A percentile compares a stretch with the other conserved stretches of the same genome.
These are phyloP conservation scores for Haemorhous mexicanus DNA, from an alignment of 2,113 vertebrate genomes.

Conservation along the genomic window DNA sequence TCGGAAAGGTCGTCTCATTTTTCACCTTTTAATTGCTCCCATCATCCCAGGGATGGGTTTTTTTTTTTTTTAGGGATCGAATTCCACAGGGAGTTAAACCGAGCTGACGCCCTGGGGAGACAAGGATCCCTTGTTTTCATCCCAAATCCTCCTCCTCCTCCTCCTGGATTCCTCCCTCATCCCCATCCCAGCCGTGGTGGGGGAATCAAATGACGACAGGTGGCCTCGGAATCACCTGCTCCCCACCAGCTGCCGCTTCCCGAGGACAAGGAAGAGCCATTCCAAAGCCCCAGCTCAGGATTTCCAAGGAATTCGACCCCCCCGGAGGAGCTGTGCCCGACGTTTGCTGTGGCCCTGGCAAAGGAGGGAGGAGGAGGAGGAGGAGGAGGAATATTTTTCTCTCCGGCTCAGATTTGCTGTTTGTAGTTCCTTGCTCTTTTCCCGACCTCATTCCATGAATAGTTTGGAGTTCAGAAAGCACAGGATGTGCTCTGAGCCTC, in stretches of 20 bases:
- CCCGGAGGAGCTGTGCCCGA: not conserved
- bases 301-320: not conserved
- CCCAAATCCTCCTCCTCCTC: not conserved
- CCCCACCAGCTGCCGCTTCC: not conserved
- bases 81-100: not conserved
- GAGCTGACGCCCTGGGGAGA: not conserved
- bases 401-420: not conserved
- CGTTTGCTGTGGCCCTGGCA: not conserved
- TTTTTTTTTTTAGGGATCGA: not conserved
- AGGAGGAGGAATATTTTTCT: not conserved
- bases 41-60: accelerated
- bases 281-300: not conserved
- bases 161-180: not conserved
- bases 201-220: not conserved
- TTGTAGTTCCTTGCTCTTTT: not conserved
- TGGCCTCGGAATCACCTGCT: not conserved
- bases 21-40: not conserved
- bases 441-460: not conserved
- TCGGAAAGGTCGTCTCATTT: not conserved
- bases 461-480: not conserved
- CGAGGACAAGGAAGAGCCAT: not conserved
- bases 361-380: not conserved
- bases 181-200: not conserved
- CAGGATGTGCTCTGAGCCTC: not conserved
- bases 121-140: not conserved